A percentile compares a stretch with the other conserved stretches of the same genome.
These are phyloP conservation scores for Pseudorhombus dupliciocellatus DNA, from an alignment of 2,113 vertebrate species.

Conservation along the genomic window DNA sequence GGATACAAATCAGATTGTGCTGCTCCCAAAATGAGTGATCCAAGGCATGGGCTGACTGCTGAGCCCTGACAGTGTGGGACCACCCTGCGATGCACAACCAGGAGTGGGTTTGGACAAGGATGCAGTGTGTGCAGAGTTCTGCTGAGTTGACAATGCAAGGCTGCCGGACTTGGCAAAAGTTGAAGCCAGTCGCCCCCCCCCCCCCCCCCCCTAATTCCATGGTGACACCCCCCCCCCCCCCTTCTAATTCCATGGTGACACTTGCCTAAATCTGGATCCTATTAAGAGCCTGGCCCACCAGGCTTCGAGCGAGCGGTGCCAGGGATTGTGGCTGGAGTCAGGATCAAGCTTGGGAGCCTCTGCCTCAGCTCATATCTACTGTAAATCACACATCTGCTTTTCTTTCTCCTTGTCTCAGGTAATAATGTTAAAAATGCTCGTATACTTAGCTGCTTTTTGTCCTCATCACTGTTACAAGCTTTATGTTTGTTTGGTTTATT, in stretches of 20 bases:
- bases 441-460: neutral
- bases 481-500: too few species aligned
- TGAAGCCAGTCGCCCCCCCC: slow-evolving; percentile 60
- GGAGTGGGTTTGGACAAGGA: slow-evolving; percentile 44
- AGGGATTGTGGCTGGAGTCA: slow-evolving; percentile 34
- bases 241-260: slow-evolving; percentile 82
- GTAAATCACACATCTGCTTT: slow-evolving; percentile 33
- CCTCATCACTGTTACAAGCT: neutral
- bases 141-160: slow-evolving; percentile 59
- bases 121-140: slow-evolving; percentile 36
- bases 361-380: slow-evolving; percentile 69
- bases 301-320: slow-evolving; percentile 54
- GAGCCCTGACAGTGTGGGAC: slow-evolving; percentile 13
- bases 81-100: slow-evolving; percentile 22
- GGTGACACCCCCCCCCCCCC: slow-evolving; percentile 70
- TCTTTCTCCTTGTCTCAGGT: neutral
- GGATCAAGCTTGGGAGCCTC: slow-evolving; percentile 24
- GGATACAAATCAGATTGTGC: slow-evolving; percentile 8
- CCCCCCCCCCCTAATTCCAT: slow-evolving; percentile 77
- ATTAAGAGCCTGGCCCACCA: slow-evolving; percentile 86
- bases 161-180: slow-evolving; percentile 65
- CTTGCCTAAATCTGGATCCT: slow-evolving; percentile 85
- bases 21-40: slow-evolving; percentile 12
- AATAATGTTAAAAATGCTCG: neutral
- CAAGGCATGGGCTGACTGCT: neutral